Evolutionary conservation across 2,888 invertebrate genomes (phyloP).

Genomic region (Watsonalla binaria): DNA sequence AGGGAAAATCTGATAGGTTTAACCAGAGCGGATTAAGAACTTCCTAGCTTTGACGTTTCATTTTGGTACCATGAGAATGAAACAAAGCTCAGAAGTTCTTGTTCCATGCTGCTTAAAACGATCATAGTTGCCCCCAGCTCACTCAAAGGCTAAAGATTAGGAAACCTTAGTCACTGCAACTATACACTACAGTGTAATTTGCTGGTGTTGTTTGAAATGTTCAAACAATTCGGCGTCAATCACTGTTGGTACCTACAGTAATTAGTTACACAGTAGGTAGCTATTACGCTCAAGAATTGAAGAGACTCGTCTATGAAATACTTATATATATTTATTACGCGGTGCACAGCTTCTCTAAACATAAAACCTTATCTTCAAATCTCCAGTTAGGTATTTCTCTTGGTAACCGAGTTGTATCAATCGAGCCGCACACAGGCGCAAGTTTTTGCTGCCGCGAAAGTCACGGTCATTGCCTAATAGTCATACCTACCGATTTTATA

Average conservation of each 20-base stretch:
- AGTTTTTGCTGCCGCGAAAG: slow-evolving; percentile 42
- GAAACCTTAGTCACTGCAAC: no score
- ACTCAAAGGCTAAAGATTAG: no score
- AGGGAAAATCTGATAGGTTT: no score
- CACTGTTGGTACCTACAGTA: slow-evolving; percentile 4
- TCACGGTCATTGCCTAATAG: slow-evolving; percentile 48
- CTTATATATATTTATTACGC: no score
- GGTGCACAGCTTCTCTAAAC: no score
- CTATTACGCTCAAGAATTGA: slow-evolving; percentile 18
- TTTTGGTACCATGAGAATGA: no score
- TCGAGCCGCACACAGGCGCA: slow-evolving; percentile 31
- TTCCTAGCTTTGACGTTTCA: no score
- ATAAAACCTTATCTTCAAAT: neutral
- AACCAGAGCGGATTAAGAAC: no score
- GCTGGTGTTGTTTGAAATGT: slow-evolving; percentile 31
- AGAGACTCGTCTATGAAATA: neutral
- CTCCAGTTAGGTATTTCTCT: slow-evolving; percentile 7
- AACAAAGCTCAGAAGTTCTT: no score
- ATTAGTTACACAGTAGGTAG: slow-evolving; percentile 10
- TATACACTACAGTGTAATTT: slow-evolving; percentile 4
- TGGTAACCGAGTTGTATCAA: slow-evolving; percentile 22
- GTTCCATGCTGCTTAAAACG: no score
- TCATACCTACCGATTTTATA: slow-evolving; percentile 14
- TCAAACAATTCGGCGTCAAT: slow-evolving; percentile 36
- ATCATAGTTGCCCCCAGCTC: no score